A percentile compares a stretch with the other conserved stretches of the same genome.
These are phyloP conservation scores for Neomorphus geoffroyi DNA, from an alignment of 2,797 vertebrate species.

Conservation along the genomic window DNA sequence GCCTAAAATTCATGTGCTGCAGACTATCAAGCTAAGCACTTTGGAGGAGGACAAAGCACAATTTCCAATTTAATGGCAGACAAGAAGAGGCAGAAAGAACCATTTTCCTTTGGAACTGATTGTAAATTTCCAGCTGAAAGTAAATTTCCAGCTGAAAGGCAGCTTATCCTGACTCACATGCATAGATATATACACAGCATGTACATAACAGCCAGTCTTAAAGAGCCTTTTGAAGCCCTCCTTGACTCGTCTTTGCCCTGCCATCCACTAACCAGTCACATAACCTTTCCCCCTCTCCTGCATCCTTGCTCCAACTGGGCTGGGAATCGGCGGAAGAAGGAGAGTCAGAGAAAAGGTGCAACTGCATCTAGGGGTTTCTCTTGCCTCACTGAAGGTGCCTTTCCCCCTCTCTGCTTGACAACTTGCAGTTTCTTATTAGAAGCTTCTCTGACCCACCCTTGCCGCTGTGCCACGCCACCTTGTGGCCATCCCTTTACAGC, in stretches of 20 bases:
- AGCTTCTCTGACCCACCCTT: background rate
- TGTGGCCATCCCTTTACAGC: background rate
- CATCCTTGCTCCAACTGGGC: background rate
- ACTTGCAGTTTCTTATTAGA: background rate
- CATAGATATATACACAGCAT: background rate
- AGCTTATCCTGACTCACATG: background rate
- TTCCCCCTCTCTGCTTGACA: background rate
- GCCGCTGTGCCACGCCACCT: background rate
- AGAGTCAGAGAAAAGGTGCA: background rate
- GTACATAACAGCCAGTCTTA: fast-evolving
- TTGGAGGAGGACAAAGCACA: background rate
- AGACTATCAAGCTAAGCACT: background rate
- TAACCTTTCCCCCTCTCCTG: background rate
- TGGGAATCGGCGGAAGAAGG: background rate
- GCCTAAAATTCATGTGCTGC: background rate
- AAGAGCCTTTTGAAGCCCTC: background rate
- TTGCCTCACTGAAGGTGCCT: background rate
- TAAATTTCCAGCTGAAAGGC: too few species aligned
- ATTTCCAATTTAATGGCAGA: background rate
- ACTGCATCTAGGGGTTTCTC: background rate
- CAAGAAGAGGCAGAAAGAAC: background rate
- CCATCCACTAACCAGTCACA: background rate
- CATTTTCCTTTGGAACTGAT: background rate
- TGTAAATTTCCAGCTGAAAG: background rate
- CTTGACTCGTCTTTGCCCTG: background rate